Percentiles rank a stretch among this genome's conserved stretches.
phyloP scores from a whole-genome alignment of 1,140 invertebrate genomes.

The Lasioglossum baleicum region DNA sequence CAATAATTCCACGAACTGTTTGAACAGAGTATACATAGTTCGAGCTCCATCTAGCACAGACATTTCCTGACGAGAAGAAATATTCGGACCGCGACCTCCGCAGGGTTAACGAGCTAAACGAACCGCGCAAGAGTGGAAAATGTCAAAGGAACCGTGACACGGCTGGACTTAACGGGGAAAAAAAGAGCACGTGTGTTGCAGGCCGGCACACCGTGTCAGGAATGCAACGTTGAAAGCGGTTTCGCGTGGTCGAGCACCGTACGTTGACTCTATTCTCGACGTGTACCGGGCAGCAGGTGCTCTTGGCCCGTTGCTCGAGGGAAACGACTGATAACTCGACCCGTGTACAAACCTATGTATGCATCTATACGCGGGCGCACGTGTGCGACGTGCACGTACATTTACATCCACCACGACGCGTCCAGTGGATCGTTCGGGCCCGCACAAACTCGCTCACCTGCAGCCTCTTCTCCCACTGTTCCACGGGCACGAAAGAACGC shows the following conservation, averaged over 20 bases:
- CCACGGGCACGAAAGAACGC: background rate
- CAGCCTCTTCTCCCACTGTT: slow-evolving; percentile 18
- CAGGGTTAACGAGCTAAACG: no score
- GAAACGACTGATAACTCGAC: slow-evolving; percentile 63
- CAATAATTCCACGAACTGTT: no score
- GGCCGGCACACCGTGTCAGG: background rate
- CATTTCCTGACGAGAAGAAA: no score
- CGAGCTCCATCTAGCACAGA: no score
- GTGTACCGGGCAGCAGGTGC: slow-evolving; percentile 60
- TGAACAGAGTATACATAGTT: no score
- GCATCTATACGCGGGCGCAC: background rate
- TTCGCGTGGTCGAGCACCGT: slow-evolving; percentile 44
- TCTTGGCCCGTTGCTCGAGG: slow-evolving; percentile 60
- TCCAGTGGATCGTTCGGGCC: slow-evolving; percentile 22
- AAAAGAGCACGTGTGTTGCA: slow-evolving; percentile 16
- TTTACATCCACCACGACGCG: slow-evolving; percentile 38
- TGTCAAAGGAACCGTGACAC: background rate
- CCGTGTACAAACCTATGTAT: slow-evolving; percentile 30
- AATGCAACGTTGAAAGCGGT: slow-evolving; percentile 45
- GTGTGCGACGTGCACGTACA: background rate
- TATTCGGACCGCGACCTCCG: no score
- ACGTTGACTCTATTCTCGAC: slow-evolving; percentile 53
- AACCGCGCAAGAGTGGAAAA: no score
- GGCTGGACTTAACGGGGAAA: no score
- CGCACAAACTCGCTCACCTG: slow-evolving; percentile 51